A percentile compares a stretch with the other conserved stretches of the same genome.
phyloP scores from a whole-genome alignment of 2,797 vertebrate genomes.

The Tiaroga cobitis region DNA sequence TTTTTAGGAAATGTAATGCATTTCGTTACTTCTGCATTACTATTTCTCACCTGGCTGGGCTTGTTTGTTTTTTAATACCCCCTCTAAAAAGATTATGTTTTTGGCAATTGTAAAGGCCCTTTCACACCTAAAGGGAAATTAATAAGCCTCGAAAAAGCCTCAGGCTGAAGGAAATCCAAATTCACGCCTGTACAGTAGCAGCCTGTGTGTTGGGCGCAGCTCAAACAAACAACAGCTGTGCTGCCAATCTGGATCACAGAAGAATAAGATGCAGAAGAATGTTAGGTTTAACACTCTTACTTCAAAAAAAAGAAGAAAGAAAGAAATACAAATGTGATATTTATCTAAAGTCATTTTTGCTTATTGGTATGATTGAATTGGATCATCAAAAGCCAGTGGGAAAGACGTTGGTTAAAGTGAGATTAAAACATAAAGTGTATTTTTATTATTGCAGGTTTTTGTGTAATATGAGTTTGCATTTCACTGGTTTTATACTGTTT shows the following conservation, averaged over 20 bases:
- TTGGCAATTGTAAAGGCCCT: not conserved
- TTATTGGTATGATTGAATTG: not conserved
- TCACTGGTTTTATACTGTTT: not conserved
- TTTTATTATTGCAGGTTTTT: not conserved
- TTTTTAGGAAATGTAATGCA: not conserved
- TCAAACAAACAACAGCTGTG: not conserved
- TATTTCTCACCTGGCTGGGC: not conserved
- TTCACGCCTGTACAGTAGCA: not conserved
- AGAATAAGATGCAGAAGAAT: not conserved
- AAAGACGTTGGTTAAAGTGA: not conserved
- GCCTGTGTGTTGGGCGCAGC: no score
- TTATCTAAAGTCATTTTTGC: not conserved
- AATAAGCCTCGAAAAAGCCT: not conserved
- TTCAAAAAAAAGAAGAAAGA: not conserved
- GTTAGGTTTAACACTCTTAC: not conserved
- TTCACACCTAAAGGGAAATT: not conserved
- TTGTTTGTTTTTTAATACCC: no score
- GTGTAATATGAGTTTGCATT: not conserved
- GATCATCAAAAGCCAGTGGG: not conserved
- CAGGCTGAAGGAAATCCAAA: not conserved
- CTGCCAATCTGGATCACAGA: not conserved
- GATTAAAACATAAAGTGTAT: not conserved
- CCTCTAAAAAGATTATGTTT: not conserved
- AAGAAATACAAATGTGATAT: not conserved
- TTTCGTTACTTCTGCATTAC: not conserved